These are phyloP conservation scores for Crypturellus tataupa DNA, from an alignment of 2,797 vertebrate species.

Conservation along the genomic window DNA sequence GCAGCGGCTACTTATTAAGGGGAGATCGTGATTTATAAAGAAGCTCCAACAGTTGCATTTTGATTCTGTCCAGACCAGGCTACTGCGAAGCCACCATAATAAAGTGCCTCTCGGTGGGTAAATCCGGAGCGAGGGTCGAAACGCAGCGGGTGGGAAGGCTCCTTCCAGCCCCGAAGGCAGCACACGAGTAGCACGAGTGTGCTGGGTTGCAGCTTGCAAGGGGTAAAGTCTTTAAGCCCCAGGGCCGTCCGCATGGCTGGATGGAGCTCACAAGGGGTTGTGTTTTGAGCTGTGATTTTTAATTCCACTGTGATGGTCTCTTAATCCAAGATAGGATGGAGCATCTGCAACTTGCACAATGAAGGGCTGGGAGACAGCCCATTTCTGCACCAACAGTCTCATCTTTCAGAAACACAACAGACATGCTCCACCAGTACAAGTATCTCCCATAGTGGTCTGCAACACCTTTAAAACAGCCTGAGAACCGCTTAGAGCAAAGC, in stretches of 20 bases:
- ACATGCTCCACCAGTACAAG: background rate
- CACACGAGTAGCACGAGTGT: accelerated
- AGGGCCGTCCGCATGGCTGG: background rate
- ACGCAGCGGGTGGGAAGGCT: accelerated
- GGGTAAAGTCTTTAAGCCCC: background rate
- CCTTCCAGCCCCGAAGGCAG: accelerated
- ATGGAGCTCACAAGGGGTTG: background rate
- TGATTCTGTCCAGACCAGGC: background rate
- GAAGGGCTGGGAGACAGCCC: background rate
- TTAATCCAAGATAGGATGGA: background rate
- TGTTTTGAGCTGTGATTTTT: conserved; percentile 31
- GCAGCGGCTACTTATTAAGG: background rate
- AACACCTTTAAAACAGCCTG: background rate
- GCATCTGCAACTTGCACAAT: background rate
- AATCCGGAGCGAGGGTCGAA: background rate
- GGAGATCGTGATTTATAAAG: background rate
- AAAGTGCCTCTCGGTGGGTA: background rate
- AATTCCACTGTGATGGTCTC: background rate
- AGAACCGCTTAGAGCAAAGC: background rate
- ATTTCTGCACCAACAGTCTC: background rate
- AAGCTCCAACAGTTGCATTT: background rate
- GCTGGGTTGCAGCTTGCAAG: background rate
- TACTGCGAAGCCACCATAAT: background rate
- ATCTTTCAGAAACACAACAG: background rate
- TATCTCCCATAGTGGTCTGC: background rate